These are phyloP conservation scores for Xanthia icteritia DNA, from an alignment of 2,888 invertebrate species.

Conservation along the genomic window DNA sequence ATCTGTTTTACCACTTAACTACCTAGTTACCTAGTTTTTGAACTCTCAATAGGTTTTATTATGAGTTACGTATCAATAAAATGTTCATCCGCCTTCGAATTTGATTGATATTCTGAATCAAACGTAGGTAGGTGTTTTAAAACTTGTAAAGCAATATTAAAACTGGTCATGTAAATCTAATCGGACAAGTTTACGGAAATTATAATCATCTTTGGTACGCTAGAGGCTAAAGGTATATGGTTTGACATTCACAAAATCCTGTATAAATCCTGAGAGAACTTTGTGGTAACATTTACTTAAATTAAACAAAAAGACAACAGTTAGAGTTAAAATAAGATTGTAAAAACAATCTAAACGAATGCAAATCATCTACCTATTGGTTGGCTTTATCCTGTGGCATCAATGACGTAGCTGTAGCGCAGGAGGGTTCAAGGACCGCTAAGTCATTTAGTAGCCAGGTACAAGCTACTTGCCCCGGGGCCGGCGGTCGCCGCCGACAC, in stretches of 20 bases:
- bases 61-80: conserved; percentile 9
- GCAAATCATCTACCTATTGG: conserved; percentile 55
- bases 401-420: conserved; percentile 69
- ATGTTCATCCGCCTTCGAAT: conserved; percentile 24
- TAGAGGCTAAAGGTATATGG: conserved; percentile 36
- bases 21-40: conserved; percentile 21
- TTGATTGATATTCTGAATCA: conserved; percentile 34
- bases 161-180: conserved; percentile 70
- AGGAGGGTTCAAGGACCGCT: conserved; percentile 81
- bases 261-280: conserved; percentile 1
- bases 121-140: conserved; percentile 37
- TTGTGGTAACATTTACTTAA: conserved; percentile 24
- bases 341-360: conserved; percentile 35
- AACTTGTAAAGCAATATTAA: conserved; percentile 55
- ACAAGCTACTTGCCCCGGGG: conserved; percentile 76
- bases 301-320: neutral
- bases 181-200: conserved; percentile 65
- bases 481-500: conserved; percentile 70
- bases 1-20: conserved; percentile 18
- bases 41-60: neutral
- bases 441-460: conserved; percentile 82
- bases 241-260: conserved; percentile 52
- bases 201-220: conserved; percentile 50
- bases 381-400: conserved; percentile 71
- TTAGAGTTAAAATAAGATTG: neutral